Percentiles rank a stretch among this genome's conserved stretches.
Conservation (phyloP, 2,888 invertebrate species). For the Erebia aethiops region DNA sequence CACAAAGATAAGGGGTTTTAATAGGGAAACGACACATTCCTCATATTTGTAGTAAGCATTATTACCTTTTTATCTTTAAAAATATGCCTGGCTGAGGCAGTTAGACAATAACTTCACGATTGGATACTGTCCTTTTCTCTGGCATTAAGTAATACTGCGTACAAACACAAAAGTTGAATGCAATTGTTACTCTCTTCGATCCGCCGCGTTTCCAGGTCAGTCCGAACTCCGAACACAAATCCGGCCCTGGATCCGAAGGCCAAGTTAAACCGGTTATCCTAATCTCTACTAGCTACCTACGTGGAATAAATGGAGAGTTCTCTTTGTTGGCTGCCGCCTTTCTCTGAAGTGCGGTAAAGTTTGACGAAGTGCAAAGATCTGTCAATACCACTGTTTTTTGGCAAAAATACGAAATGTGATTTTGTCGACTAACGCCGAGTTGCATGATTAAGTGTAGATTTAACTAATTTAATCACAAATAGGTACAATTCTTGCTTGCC, state of each 20-base stretch:
- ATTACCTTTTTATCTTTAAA: neutral
- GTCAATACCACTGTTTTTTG: neutral
- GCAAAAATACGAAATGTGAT: no score
- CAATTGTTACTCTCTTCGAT: conserved; percentile 23
- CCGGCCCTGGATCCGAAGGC: conserved; percentile 16
- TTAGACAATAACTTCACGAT: neutral
- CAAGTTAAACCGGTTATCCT: conserved; percentile 26
- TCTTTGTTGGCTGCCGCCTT: conserved; percentile 50
- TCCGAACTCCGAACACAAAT: conserved; percentile 1
- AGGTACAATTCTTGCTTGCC: no score
- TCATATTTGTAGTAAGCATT: conserved; percentile 15
- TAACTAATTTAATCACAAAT: no score
- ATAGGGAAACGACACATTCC: conserved; percentile 26
- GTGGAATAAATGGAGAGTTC: conserved; percentile 45
- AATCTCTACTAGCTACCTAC: conserved; percentile 23
- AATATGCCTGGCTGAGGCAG: neutral
- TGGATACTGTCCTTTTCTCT: neutral
- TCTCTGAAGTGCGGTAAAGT: conserved; percentile 45
- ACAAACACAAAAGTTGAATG: conserved; percentile 6
- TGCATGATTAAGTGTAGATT: no score
- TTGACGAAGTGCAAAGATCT: conserved; percentile 8
- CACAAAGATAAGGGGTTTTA: conserved; percentile 39
- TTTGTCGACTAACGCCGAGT: no score
- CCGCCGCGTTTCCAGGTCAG: conserved; percentile 23
- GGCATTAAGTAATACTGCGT: neutral